Base-by-base conservation (phyloP, 2,888 invertebrate genomes). In the Pediacus dermestoides region DNA sequence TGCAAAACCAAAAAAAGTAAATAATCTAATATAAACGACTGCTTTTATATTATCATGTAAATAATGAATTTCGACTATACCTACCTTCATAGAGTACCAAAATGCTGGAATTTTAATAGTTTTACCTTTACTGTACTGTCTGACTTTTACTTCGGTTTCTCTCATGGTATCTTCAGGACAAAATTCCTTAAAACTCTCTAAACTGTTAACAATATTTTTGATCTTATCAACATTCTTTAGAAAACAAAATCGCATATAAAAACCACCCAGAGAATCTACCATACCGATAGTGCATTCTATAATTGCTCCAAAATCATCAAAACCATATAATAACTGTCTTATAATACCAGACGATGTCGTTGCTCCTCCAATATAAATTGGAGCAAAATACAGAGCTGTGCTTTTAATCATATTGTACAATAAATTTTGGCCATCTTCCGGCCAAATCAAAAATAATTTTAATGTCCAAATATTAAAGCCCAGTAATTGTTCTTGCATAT, bases 381-480 rank as follows among this genome's bases (percentile, higher is more conserved):
- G 25, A 6, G 25, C 25, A 25, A 25, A 15, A 37, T 37, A 3
- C 22, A 21, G 6, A 31, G 23, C 6, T 23, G 18, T 13, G 9
- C 37, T 31, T 31, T 31, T 37, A 3, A 31, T 3, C 7, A 15
- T 22, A 14, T 37, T 25, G 2, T 8, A 16, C 7, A 22, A 13
- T 3, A 31, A 9, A 14, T 16, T 14, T 7, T 11, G 23, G 2
- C 27, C 12, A 9, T 37, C 10, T 16, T 35, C 34, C 1, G 43
- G 42, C 51, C 51, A 51, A 13, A 51, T 37, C 14, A 36, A 15
- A 23, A 49, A 49, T n/a, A 38, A 21, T 42, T 45, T 47, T 22
- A 51, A 34, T n/a, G 49, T 32, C 16, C 15, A 26, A 7, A 45
- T 38, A 31, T 49, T 51, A 26, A 51, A 51, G 14, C 18, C 37